Evolutionary conservation across 2,888 invertebrate genomes (phyloP).

Genomic region (Perizoma flavofasciatum): DNA sequence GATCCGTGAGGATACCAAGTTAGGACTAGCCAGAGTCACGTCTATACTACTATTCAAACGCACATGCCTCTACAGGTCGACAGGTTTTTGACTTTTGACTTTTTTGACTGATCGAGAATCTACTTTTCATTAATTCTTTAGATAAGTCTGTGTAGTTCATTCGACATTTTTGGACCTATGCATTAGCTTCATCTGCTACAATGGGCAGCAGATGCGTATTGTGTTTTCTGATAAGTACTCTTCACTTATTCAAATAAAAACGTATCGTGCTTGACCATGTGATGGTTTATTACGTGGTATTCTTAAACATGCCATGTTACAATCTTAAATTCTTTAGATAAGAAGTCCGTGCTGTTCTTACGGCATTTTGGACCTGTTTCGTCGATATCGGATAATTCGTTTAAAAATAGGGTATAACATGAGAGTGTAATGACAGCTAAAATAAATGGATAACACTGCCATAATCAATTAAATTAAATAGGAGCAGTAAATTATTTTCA

Average conservation of each 20-base stretch:
- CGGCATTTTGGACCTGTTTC: constrained; percentile 7
- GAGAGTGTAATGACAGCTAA: constrained; percentile 9
- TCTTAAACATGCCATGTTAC: not conserved
- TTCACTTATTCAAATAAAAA: too few relatives aligned
- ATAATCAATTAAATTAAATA: constrained; percentile 6
- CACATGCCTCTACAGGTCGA: too few relatives aligned
- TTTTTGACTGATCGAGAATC: not conserved
- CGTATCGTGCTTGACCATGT: not conserved
- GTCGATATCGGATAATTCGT: constrained; percentile 3
- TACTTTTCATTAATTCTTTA: constrained; percentile 11
- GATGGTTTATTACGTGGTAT: not conserved
- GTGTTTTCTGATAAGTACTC: too few relatives aligned
- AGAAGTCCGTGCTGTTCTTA: constrained; percentile 3
- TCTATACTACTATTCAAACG: too few relatives aligned
- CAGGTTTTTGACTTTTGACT: too few relatives aligned
- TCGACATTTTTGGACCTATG: not conserved
- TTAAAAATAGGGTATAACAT: not conserved
- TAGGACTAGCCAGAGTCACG: too few relatives aligned
- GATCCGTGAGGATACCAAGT: too few relatives aligned
- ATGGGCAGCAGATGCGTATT: too few relatives aligned
- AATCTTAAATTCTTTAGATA: constrained; percentile 17
- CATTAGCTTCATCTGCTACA: too few relatives aligned
- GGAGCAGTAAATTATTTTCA: not conserved
- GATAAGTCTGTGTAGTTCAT: constrained; percentile 5
- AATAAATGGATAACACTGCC: constrained; percentile 4